phyloP scores from a whole-genome alignment of 1,140 invertebrate genomes.

The Chymomyza costata region DNA sequence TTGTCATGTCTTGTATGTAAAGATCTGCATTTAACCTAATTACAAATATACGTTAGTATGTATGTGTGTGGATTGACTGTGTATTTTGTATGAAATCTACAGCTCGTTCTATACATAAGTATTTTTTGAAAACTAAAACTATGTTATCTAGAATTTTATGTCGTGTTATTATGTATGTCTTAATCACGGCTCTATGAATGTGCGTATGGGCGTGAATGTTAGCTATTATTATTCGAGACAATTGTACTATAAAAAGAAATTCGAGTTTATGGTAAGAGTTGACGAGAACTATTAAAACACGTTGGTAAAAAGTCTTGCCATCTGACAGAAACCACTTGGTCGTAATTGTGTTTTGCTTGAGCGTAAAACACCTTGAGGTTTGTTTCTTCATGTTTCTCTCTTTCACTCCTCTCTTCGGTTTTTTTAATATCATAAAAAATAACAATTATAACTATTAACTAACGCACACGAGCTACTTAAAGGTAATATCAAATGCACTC shows the following conservation, averaged over 20 bases:
- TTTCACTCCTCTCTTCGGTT: no score
- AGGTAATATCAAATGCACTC: conserved; percentile 75
- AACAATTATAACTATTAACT: conserved; percentile 67
- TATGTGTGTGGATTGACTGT: not conserved
- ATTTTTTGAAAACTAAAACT: conserved; percentile 23
- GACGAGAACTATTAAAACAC: not conserved
- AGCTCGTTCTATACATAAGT: not conserved
- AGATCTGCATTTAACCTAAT: conserved; percentile 4
- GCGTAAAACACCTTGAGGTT: not conserved
- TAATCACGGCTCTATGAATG: no score
- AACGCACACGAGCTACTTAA: conserved; percentile 54
- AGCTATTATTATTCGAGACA: conserved; percentile 28
- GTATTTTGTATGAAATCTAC: conserved; percentile 44
- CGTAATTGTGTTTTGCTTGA: conserved; percentile 10
- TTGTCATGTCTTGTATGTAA: conserved; percentile 15
- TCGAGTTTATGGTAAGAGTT: conserved; percentile 29
- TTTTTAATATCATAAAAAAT: conserved; percentile 43
- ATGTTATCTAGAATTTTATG: conserved; percentile 13
- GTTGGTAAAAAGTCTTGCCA: conserved; percentile 6
- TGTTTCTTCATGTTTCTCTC: not conserved
- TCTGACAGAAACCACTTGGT: conserved; percentile 33
- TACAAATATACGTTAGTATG: conserved; percentile 14
- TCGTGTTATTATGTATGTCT: not conserved
- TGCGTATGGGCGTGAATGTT: conserved; percentile 20
- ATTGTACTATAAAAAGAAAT: conserved; percentile 35